These are phyloP conservation scores for Tragelaphus scriptus DNA, from an alignment of 2,113 vertebrate genomes.

Conservation along the genomic window DNA sequence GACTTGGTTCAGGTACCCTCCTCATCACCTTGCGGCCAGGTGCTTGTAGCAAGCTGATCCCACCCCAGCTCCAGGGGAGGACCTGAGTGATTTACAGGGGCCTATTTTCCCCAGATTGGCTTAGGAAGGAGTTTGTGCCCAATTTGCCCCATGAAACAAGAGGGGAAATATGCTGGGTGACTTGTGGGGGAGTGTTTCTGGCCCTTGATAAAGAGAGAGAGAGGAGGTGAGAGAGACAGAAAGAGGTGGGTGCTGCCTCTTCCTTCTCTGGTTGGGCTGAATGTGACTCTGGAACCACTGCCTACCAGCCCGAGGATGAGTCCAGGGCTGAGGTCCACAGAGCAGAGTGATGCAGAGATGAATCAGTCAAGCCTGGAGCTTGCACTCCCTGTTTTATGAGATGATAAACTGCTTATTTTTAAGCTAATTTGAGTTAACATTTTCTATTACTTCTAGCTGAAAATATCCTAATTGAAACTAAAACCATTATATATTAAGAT, in stretches of 20 bases:
- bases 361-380: not conserved
- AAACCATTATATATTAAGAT: not conserved
- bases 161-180: not conserved
- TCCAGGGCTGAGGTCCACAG: not conserved
- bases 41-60: not conserved
- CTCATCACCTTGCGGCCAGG: not conserved
- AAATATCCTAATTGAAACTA: not conserved
- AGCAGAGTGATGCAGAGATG: not conserved
- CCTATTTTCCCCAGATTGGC: not conserved
- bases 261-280: not conserved
- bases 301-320: not conserved
- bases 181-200: not conserved
- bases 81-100: not conserved
- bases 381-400: not conserved
- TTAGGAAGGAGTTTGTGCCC: not conserved
- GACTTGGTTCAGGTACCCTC: not conserved
- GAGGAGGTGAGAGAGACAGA: not conserved
- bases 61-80: not conserved
- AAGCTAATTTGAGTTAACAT: not conserved
- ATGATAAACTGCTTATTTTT: not conserved
- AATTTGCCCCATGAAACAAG: not conserved
- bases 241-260: not conserved
- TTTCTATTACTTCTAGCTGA: constrained; percentile 27
- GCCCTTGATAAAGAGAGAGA: not conserved
- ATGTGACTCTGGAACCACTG: not conserved